These are phyloP conservation scores for Lasioglossum calceatum DNA, from an alignment of 2,888 invertebrate genomes.

Conservation along the genomic window DNA sequence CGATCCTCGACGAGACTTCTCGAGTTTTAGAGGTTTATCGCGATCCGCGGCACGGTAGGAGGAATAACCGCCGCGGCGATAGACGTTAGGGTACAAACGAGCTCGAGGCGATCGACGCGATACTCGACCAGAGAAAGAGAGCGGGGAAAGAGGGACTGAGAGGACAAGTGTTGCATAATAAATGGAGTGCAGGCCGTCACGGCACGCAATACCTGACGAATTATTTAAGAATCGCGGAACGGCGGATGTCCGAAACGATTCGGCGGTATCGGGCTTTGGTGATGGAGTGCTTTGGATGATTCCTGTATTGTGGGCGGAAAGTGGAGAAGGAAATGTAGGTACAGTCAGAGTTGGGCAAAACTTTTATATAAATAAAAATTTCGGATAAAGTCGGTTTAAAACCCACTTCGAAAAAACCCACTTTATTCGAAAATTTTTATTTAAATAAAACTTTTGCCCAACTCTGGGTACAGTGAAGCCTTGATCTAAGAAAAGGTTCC, in stretches of 20 bases:
- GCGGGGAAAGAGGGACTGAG: not conserved
- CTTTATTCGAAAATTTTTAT: no score
- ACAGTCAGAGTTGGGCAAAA: not conserved
- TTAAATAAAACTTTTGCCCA: no score
- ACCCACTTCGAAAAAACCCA: no score
- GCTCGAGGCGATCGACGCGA: constrained; percentile 35
- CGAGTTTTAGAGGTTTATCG: constrained; percentile 47
- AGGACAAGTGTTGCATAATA: constrained; percentile 30
- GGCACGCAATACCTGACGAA: constrained; percentile 11
- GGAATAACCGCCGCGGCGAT: constrained; percentile 23
- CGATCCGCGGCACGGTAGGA: constrained; percentile 32
- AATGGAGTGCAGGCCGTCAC: constrained; percentile 9
- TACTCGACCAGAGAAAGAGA: not conserved
- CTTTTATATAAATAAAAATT: no score
- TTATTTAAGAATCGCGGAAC: not conserved
- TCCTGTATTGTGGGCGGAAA: not conserved
- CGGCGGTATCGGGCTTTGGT: not conserved
- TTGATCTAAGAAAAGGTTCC: no score
- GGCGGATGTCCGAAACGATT: not conserved
- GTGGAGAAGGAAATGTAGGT: not conserved
- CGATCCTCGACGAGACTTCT: constrained; percentile 21
- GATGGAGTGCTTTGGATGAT: not conserved
- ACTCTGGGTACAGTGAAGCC: no score
- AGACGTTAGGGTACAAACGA: constrained; percentile 15
- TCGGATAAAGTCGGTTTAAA: no score